Evolutionary conservation across 2,888 invertebrate genomes (phyloP).

Genomic region (Brenthis hecate): DNA sequence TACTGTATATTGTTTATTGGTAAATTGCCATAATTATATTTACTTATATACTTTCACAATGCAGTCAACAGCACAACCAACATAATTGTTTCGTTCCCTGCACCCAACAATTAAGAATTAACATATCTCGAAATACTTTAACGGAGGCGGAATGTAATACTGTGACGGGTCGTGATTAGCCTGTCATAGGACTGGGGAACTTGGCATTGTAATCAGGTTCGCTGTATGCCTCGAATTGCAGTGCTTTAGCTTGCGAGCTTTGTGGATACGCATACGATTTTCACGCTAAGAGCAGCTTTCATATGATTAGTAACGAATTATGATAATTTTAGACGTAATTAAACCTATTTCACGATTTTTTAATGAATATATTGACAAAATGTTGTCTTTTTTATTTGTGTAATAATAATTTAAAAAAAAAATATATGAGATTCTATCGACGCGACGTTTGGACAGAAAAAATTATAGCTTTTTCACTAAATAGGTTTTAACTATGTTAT

Average conservation of each 20-base stretch:
- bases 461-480: no score
- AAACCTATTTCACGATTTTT: no score
- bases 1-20: no score
- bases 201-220: slow-evolving; percentile 58
- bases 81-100: slow-evolving; percentile 14
- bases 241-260: slow-evolving; percentile 25
- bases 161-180: slow-evolving; percentile 66
- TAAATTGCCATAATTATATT: no score
- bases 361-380: no score
- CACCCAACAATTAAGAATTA: slow-evolving; percentile 42
- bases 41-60: background rate
- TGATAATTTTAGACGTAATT: no score
- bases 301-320: no score
- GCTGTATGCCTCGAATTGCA: slow-evolving; percentile 47
- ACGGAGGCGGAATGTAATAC: slow-evolving; percentile 49
- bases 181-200: slow-evolving; percentile 60
- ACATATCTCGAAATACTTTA: slow-evolving; percentile 41
- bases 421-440: no score
- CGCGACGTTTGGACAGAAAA: no score
- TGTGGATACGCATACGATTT: slow-evolving; percentile 41
- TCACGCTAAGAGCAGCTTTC: slow-evolving; percentile 8
- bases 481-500: no score
- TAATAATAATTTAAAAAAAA: no score
- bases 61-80: background rate
- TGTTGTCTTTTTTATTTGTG: no score